These are phyloP conservation scores for Chondrosia reniformis DNA, from an alignment of 37 sponge, comb jelly and placozoan genomes.

Conservation along the genomic window DNA sequence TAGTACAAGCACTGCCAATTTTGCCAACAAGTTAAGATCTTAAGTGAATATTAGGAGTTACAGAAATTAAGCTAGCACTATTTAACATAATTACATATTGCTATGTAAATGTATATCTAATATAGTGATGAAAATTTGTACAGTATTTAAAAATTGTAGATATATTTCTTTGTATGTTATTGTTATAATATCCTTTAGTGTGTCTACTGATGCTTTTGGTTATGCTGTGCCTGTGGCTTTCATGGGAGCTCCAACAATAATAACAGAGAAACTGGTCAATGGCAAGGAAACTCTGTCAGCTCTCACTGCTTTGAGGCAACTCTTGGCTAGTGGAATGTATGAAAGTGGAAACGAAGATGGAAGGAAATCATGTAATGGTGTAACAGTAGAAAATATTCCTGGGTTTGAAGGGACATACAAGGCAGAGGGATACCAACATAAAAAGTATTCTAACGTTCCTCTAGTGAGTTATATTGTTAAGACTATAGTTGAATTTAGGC, in stretches of 20 bases:
- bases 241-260: conserved; percentile 81
- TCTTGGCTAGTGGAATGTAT: conserved; percentile 57
- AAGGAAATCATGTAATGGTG: not conserved
- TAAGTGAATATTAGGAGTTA: too few species aligned
- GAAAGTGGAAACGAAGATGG: conserved; percentile 9
- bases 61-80: too few species aligned
- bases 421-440: conserved; percentile 11
- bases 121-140: too few species aligned
- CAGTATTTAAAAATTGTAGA: too few species aligned
- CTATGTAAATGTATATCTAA: too few species aligned
- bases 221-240: conserved; percentile 41
- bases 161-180: not conserved
- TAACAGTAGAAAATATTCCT: not conserved
- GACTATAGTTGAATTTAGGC: too few species aligned
- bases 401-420: not conserved
- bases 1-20: too few species aligned
- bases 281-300: conserved; percentile 47
- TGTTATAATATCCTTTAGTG: not conserved
- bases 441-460: not conserved
- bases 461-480: conserved; percentile 1
- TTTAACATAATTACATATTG: too few species aligned
- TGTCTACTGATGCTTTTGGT: conserved; percentile 23
- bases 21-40: too few species aligned
- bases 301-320: conserved; percentile 27
- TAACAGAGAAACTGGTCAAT: conserved; percentile 59